A percentile compares a stretch with the other conserved stretches of the same genome.
Evolutionary conservation across 2,888 invertebrate species (phyloP).

Genomic region (Lycia hirtaria): DNA sequence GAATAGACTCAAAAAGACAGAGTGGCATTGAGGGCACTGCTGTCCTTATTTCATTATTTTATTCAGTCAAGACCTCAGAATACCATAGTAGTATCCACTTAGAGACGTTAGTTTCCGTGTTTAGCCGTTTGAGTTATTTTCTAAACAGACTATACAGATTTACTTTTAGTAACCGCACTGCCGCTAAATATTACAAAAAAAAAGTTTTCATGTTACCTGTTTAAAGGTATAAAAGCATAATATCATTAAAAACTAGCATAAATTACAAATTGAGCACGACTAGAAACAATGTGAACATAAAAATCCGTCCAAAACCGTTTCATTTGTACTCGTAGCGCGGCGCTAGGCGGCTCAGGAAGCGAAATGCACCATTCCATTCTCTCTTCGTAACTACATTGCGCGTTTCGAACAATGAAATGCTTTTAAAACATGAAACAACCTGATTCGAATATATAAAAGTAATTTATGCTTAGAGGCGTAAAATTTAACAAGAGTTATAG

Average conservation of each 20-base stretch:
- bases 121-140: too few relatives aligned
- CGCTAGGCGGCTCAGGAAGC: conserved; percentile 78
- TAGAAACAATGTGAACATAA: conserved; percentile 60
- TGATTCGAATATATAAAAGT: conserved; percentile 70
- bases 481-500: conserved; percentile 39
- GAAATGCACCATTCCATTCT: conserved; percentile 79
- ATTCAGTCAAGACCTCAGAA: too few relatives aligned
- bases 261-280: conserved; percentile 42
- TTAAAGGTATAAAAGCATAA: conserved; percentile 10
- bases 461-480: conserved; percentile 52
- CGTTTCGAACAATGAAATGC: conserved; percentile 81
- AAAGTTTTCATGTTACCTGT: background rate
- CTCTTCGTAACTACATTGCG: conserved; percentile 75
- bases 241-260: conserved; percentile 26
- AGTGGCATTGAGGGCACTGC: too few relatives aligned
- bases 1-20: too few relatives aligned
- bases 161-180: too few relatives aligned
- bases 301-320: conserved; percentile 71
- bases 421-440: conserved; percentile 80
- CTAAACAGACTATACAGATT: too few relatives aligned
- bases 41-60: too few relatives aligned
- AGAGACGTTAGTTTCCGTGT: too few relatives aligned
- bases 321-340: too few relatives aligned
- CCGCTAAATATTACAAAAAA: too few relatives aligned
- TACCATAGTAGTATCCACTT: too few relatives aligned